Evolutionary conservation across 2,888 invertebrate species (phyloP).

Genomic region (Trissonchulus sp.): DNA sequence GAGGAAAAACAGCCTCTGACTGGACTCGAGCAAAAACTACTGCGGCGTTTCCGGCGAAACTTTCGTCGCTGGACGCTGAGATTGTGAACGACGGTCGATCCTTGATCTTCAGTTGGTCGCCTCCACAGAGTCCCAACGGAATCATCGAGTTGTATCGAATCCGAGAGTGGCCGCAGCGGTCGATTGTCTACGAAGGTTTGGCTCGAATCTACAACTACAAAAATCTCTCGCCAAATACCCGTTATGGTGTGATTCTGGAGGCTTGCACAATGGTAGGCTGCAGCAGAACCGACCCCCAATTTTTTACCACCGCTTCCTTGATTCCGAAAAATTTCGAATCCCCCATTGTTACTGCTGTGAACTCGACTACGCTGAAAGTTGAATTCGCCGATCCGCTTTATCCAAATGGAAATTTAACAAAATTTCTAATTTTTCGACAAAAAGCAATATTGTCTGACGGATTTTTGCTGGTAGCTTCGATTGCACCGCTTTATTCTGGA

Average conservation of each 20-base stretch:
- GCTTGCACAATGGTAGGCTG: conserved; percentile 20
- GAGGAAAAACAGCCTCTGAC: not conserved
- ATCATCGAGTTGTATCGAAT: conserved; percentile 11
- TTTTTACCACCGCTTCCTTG: not conserved
- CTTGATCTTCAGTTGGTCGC: conserved; percentile 18
- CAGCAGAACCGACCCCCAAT: not conserved
- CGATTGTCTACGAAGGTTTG: conserved; percentile 14
- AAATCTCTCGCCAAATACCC: not conserved
- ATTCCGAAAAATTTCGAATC: not conserved
- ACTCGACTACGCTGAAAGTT: not conserved
- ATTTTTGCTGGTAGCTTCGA: not conserved
- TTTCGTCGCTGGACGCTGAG: not conserved
- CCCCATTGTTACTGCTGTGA: not conserved
- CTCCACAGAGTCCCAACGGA: conserved; percentile 11
- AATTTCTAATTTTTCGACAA: not conserved
- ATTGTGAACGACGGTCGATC: conserved; percentile 11
- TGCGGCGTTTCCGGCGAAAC: not conserved
- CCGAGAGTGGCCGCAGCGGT: not conserved
- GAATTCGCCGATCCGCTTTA: not conserved
- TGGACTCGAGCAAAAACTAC: not conserved
- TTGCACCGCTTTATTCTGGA: not conserved
- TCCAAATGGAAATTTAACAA: conserved; percentile 7
- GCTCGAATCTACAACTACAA: not conserved
- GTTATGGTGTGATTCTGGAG: not conserved
- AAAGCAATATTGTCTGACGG: not conserved